Evolutionary conservation across 2,888 invertebrate genomes (phyloP), one percentile per base, ranked within the genome.

Genomic region (Nudaria mundana): DNA sequence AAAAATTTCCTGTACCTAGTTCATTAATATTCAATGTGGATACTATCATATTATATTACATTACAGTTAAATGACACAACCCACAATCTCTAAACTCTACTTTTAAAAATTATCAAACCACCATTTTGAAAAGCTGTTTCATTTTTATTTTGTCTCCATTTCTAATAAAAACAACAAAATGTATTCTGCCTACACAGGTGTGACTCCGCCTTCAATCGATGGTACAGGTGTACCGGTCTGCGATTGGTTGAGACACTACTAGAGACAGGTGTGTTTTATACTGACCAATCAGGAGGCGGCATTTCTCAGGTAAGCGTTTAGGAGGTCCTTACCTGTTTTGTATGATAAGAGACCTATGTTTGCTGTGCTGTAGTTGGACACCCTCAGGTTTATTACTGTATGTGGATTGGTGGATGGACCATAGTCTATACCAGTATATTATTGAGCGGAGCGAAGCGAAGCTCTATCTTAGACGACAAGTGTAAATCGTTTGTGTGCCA

Each of bases 181-280:
- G 40, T 20, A 33, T 42, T 3, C 48, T 48, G 42, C 56, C 57
- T 53, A 42, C 51, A 20, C 26, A 40, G 48, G 63, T 55, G 38
- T 30, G 44, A 44, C 65, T 43, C 73, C 74, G 78, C 81, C 81
- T 70, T 36, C 18, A 44, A 71, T 71, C 63, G 72, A 76, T 57
- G 60, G 55, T 31, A 55, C 83, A 84, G 83, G 83, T 84, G 74
- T 38, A 62, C 52, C 38, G 39, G 14, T 36, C 39, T 15, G 48
- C 45, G 44, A 83, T 83, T 81, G 83, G 79, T 32, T 35, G 63
- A 60, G 50, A 44, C 40, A 13, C 30, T 34, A 66, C 62, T 71
- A 70, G 56, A 75, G 72, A 63, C 80, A 82, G 79, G 81, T 81
- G 65, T 62, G 64, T 59, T 56, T 22, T 5, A 13, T 5, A 6